Base-by-base conservation (phyloP, 2,888 invertebrate genomes). In the Stictocephala bisonia region DNA sequence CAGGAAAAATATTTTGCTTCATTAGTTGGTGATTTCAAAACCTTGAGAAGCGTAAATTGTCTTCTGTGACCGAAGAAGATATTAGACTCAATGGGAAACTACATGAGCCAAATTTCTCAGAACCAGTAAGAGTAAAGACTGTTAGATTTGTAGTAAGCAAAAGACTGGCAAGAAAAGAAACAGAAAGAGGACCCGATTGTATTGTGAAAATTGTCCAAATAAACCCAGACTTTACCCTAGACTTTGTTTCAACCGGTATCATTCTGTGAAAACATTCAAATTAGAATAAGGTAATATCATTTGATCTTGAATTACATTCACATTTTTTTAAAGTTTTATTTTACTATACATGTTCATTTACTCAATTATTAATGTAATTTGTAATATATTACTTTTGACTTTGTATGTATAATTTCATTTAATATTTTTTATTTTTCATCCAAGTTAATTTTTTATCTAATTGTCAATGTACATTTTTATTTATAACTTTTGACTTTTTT, bases 81-180 rank as follows among this genome's bases (percentile, higher is more conserved):
- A 31, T 6, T 6, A 58, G 58, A 58, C 29, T 58, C 3, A 58
- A 58, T 29, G 58, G 58, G 29, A 29, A 31, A 58, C 58, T 58
- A 15, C 58, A 58, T 58, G 58, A 29, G 58, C 29, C 58, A 24
- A n/a, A 29, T 27, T 29, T 58, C 22, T 20, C 29, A 22, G 58
- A 7, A 20, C 27, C 58, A 58, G 29, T 13, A 27, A 58, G 20
- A n/a, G 29, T 31, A 13, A 58, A 20, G 26, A 53, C 22, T 53
- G 7, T 53, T 20, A 22, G 7, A 24, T 53, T 4, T 53, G 53
- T 24, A 53, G 53, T 53, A 73, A 74, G 69, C 69, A 73, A 41
- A 27, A 69, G 67, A 60, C 9, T 64, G 29, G 56, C 56, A 29
- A 48, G 29, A 27, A n/a, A 58, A n/a, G 29, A 27, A n/a, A 58